phyloP scores from a whole-genome alignment of 2,888 invertebrate species.

The Pheosia gnoma region DNA sequence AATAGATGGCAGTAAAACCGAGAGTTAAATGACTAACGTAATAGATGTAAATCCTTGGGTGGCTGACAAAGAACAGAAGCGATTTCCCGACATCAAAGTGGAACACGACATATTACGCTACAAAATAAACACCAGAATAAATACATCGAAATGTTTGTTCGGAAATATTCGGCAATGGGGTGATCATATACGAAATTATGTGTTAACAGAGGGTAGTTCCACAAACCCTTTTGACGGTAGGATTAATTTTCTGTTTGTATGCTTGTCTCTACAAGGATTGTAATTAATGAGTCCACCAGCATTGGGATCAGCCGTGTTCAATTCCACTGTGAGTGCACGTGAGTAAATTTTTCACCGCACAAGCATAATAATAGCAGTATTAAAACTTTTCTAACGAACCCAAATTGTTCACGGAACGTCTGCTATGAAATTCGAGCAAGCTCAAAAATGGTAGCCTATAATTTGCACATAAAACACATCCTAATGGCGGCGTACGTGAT shows the following conservation, averaged over 20 bases:
- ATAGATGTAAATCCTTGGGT: conserved; percentile 79
- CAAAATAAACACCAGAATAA: conserved; percentile 83
- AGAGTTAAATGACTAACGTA: conserved; percentile 71
- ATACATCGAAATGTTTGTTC: conserved; percentile 82
- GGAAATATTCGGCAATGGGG: conserved; percentile 78
- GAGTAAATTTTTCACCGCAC: conserved; percentile 19
- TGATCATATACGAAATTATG: conserved; percentile 80
- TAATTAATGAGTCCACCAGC: conserved; percentile 59
- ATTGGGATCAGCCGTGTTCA: conserved; percentile 13
- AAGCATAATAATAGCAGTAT: conserved; percentile 42
- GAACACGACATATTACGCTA: conserved; percentile 84
- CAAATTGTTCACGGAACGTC: conserved; percentile 63
- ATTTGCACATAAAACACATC: conserved; percentile 84
- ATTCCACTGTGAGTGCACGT: conserved; percentile 5
- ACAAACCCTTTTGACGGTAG: conserved; percentile 72
- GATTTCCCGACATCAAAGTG: conserved; percentile 84
- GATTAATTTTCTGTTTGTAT: conserved; percentile 77
- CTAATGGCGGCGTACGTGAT: conserved; percentile 81
- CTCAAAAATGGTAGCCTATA: conserved; percentile 81
- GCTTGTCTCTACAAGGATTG: conserved; percentile 59
- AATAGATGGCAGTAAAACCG: conserved; percentile 75
- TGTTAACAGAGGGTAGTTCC: conserved; percentile 75
- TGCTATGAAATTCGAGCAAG: conserved; percentile 62
- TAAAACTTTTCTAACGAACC: conserved; percentile 78
- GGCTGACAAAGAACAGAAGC: conserved; percentile 82